Conservation (phyloP, 2,797 vertebrate species). For the Melanogrammus aeglefinus region DNA sequence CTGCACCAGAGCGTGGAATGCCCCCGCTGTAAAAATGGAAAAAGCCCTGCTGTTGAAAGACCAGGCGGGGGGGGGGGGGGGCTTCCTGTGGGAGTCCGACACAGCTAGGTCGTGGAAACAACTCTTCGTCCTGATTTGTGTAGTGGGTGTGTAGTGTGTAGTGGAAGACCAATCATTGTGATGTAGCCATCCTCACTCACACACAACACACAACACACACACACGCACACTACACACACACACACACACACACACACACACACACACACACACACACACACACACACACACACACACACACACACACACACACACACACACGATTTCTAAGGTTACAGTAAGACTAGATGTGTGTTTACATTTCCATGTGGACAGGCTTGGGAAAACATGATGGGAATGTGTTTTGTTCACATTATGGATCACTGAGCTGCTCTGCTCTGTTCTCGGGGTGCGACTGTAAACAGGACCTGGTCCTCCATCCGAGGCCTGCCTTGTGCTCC, state of each 20-base stretch:
- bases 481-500: not conserved
- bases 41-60: not conserved
- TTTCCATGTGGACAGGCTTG: not conserved
- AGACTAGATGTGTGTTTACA: slow-evolving; percentile 17
- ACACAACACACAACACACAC: too few relatives aligned
- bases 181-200: too few relatives aligned
- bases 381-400: not conserved
- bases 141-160: not conserved
- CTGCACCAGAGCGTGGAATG: not conserved
- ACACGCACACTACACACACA: too few relatives aligned
- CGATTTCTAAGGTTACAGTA: not conserved
- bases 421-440: not conserved
- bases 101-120: not conserved
- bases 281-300: too few relatives aligned
- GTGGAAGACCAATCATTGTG: too few relatives aligned
- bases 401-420: not conserved
- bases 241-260: too few relatives aligned
- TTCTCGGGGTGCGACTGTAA: not conserved
- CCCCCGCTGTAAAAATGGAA: not conserved
- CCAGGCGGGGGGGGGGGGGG: not conserved
- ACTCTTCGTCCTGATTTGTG: slow-evolving; percentile 2
- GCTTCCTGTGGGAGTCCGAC: slow-evolving; percentile 8
- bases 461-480: not conserved
- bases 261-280: too few relatives aligned
- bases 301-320: not conserved